phyloP scores from a whole-genome alignment of 2,797 vertebrate genomes.

The Esox masquinongy region DNA sequence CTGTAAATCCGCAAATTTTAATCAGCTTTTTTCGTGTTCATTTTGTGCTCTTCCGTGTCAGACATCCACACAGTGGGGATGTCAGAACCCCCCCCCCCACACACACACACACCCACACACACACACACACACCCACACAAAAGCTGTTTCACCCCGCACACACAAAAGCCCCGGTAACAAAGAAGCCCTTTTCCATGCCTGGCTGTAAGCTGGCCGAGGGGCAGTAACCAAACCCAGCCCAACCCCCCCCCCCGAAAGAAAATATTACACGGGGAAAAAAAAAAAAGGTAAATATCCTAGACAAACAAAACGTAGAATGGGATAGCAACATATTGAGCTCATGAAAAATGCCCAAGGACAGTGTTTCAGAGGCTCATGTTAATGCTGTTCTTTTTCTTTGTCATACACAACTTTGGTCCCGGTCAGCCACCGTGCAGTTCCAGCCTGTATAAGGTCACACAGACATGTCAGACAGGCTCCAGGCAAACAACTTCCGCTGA shows the following conservation, averaged over 20 bases:
- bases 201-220: slow-evolving; percentile 33
- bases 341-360: slow-evolving; percentile 34
- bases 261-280: not conserved
- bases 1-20: slow-evolving; percentile 66
- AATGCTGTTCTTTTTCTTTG: slow-evolving; percentile 34
- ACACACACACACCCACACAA: slow-evolving; percentile 32
- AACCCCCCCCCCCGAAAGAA: not conserved
- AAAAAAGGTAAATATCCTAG: slow-evolving; percentile 44
- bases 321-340: slow-evolving; percentile 5
- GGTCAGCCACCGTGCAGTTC: slow-evolving; percentile 20
- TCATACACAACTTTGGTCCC: slow-evolving; percentile 19
- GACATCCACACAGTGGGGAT: slow-evolving; percentile 45
- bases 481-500: slow-evolving; percentile 40
- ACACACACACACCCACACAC: slow-evolving; percentile 15
- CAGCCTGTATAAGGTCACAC: slow-evolving; percentile 29
- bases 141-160: slow-evolving; percentile 10
- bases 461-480: slow-evolving; percentile 20
- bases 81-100: slow-evolving; percentile 30
- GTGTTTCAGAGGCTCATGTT: slow-evolving; percentile 30
- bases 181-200: slow-evolving; percentile 31
- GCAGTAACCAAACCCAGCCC: slow-evolving; percentile 31
- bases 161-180: slow-evolving; percentile 62
- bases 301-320: slow-evolving; percentile 47
- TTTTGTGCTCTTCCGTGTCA: slow-evolving; percentile 51
- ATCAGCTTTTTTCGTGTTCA: slow-evolving; percentile 58